These are phyloP conservation scores for Orthosia cruda DNA, from an alignment of 2,888 invertebrate genomes.

Conservation along the genomic window DNA sequence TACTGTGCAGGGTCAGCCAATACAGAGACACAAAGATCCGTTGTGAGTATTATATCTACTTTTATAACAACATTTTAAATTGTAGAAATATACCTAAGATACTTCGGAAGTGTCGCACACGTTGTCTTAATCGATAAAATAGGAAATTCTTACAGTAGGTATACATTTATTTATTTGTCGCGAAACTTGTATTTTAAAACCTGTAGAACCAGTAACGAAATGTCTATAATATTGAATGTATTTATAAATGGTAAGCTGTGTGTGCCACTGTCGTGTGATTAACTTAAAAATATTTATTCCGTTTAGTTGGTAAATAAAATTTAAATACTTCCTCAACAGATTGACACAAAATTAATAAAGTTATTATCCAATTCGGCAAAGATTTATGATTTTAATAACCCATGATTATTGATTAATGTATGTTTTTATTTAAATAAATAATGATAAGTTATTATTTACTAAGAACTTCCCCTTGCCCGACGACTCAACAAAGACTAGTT, in stretches of 20 bases:
- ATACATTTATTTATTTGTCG: neutral
- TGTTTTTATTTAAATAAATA: conserved; percentile 9
- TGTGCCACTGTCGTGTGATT: neutral
- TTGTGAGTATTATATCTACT: too few species aligned
- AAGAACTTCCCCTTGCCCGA: neutral
- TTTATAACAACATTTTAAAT: neutral
- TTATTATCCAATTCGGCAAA: conserved; percentile 13
- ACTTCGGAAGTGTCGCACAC: neutral
- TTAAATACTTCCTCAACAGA: conserved; percentile 12
- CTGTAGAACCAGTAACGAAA: conserved; percentile 36
- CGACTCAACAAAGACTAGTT: conserved; percentile 34
- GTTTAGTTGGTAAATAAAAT: conserved; percentile 9
- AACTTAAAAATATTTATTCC: conserved; percentile 2
- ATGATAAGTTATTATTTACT: neutral
- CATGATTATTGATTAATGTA: neutral
- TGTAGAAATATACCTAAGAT: neutral
- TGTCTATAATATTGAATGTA: conserved; percentile 1
- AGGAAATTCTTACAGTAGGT: neutral
- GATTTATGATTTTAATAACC: neutral
- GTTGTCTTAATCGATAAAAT: neutral
- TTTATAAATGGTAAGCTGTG: conserved; percentile 14
- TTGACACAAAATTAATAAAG: conserved; percentile 9
- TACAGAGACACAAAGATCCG: too few species aligned
- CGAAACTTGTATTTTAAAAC: conserved; percentile 29
- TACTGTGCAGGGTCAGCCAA: too few species aligned